These are phyloP conservation scores for Achroia grisella DNA, from an alignment of 1,140 invertebrate species.

Conservation along the genomic window DNA sequence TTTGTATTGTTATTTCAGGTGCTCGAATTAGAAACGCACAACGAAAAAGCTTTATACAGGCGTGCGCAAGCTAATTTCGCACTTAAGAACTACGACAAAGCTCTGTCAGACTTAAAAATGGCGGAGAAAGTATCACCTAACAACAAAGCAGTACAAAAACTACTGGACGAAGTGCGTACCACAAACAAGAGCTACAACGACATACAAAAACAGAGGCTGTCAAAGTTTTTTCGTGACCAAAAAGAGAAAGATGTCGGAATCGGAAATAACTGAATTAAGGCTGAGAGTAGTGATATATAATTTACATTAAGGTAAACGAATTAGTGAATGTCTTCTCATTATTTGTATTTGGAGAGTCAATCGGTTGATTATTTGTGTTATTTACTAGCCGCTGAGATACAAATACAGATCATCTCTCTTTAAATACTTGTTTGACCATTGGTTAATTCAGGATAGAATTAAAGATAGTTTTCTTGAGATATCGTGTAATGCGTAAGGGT, in stretches of 20 bases:
- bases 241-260: conserved; percentile 29
- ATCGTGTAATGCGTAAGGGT: no score
- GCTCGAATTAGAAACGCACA: conserved; percentile 76
- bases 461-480: no score
- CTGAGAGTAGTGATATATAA: conserved; percentile 42
- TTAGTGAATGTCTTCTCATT: neutral
- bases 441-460: no score
- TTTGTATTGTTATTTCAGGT: conserved; percentile 78
- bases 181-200: conserved; percentile 52
- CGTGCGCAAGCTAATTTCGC: conserved; percentile 83
- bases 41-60: conserved; percentile 87
- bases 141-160: conserved; percentile 80
- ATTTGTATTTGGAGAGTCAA: no score
- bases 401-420: no score
- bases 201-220: conserved; percentile 48
- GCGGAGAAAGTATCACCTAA: conserved; percentile 79
- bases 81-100: conserved; percentile 83
- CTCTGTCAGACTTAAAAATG: conserved; percentile 78
- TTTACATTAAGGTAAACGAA: neutral
- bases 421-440: no score
- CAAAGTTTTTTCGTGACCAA: conserved; percentile 68
- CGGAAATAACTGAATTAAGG: conserved; percentile 45
- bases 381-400: no score
- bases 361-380: no score
- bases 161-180: conserved; percentile 78